Evolutionary conservation across 2,797 vertebrate genomes (phyloP).

Genomic region (Harpagifer antarcticus): DNA sequence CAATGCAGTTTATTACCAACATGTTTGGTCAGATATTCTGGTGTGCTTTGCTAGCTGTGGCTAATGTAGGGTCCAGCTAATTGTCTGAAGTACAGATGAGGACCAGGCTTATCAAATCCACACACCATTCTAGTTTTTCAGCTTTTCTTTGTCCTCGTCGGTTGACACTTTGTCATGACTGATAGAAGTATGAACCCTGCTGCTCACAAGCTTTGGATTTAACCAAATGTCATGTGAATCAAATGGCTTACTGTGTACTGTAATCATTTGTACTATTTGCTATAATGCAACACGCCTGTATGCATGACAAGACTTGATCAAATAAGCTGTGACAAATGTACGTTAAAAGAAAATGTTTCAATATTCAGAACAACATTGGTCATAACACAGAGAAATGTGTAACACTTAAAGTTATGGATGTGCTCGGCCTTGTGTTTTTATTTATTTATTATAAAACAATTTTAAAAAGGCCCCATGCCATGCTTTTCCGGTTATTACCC

Average conservation of each 20-base stretch:
- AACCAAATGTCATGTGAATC: constrained; percentile 12
- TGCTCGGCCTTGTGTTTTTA: neutral
- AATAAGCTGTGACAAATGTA: constrained; percentile 1
- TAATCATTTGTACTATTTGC: neutral
- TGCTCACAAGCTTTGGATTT: constrained; percentile 7
- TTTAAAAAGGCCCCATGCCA: too few species aligned
- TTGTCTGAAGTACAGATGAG: too few species aligned
- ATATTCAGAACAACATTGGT: neutral
- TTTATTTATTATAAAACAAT: too few species aligned
- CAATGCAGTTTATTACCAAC: neutral
- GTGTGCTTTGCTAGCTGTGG: neutral
- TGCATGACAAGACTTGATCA: neutral
- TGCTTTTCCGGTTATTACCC: too few species aligned
- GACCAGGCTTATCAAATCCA: too few species aligned
- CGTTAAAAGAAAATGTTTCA: neutral
- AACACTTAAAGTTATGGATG: neutral
- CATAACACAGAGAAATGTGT: neutral
- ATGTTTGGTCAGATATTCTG: neutral
- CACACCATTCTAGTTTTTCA: too few species aligned
- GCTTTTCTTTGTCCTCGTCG: too few species aligned
- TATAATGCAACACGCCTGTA: neutral
- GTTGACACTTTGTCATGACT: neutral
- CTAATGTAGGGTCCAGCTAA: too few species aligned
- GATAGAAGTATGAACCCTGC: neutral
- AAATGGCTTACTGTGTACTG: neutral